Percentiles rank a stretch among this genome's conserved stretches.
Conservation (phyloP, 2,797 vertebrate genomes). For the Pangasius mekongensis region DNA sequence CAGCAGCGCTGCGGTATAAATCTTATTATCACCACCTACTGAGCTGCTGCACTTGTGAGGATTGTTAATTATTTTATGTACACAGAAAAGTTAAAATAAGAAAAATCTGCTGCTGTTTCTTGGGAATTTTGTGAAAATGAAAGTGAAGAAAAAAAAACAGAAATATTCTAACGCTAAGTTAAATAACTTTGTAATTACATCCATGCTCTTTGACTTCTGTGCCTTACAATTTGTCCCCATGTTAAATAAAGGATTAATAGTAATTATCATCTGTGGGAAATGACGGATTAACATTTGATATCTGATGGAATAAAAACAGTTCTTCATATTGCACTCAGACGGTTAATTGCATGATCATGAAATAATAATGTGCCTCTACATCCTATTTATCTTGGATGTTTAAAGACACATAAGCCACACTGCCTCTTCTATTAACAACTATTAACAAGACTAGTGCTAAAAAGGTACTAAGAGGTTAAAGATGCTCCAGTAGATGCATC, state of each 20-base stretch:
- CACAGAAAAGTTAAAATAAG: no score
- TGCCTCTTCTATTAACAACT: background rate
- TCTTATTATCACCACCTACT: background rate
- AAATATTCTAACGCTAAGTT: slow-evolving; percentile 1
- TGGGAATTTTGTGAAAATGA: background rate
- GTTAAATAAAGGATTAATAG: slow-evolving; percentile 1
- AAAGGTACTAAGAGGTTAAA: background rate
- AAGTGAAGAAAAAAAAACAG: background rate
- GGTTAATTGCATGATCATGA: background rate
- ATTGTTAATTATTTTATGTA: background rate
- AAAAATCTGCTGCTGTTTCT: background rate
- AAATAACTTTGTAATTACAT: background rate
- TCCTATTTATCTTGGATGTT: slow-evolving; percentile 1
- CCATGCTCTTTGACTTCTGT: background rate
- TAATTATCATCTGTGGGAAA: background rate
- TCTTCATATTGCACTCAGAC: background rate
- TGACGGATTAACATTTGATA: slow-evolving; percentile 4
- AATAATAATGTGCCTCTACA: background rate
- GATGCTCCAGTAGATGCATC: background rate
- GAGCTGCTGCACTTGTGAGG: background rate
- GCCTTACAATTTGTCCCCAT: background rate
- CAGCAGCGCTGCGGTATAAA: background rate
- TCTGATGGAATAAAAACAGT: slow-evolving; percentile 1
- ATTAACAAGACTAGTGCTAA: no score
- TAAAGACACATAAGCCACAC: background rate